Percentiles rank a stretch among this genome's conserved stretches.
Evolutionary conservation across 2,888 invertebrate genomes (phyloP).

Genomic region (Lithophane socia): DNA sequence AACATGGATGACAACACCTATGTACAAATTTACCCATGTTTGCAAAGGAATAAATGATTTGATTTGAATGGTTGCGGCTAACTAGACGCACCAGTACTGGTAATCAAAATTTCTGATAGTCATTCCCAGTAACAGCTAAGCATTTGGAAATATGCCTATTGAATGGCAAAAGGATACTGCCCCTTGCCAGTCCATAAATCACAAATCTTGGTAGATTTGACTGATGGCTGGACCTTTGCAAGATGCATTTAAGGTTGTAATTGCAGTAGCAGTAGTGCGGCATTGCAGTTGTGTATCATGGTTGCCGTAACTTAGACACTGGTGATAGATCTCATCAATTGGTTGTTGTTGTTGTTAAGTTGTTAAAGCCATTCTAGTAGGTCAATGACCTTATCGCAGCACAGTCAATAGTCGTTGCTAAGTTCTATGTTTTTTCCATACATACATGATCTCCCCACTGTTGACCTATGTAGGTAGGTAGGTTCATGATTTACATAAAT

Average conservation of each 20-base stretch:
- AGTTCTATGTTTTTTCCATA: constrained; percentile 6
- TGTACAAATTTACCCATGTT: too few relatives aligned
- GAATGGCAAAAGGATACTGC: too few relatives aligned
- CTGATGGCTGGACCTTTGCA: background rate
- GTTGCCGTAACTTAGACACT: background rate
- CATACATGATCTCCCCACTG: background rate
- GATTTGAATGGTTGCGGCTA: background rate
- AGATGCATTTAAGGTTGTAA: background rate
- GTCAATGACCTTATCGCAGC: constrained; percentile 23
- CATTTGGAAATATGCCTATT: background rate
- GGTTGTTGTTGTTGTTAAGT: background rate
- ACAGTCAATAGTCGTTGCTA: background rate
- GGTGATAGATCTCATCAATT: background rate
- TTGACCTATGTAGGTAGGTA: constrained; percentile 9
- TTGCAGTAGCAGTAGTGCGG: background rate
- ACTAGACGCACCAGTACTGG: background rate
- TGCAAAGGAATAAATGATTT: too few relatives aligned
- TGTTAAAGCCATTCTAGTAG: background rate
- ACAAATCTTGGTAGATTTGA: background rate
- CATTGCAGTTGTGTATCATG: background rate
- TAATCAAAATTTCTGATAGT: background rate
- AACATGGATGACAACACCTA: too few relatives aligned
- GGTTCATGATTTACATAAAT: constrained; percentile 50
- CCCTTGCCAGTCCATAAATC: background rate
- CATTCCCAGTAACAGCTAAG: too few relatives aligned